These are phyloP conservation scores for Drosophila paulistorum DNA, from an alignment of 1,140 invertebrate species.

Conservation along the genomic window DNA sequence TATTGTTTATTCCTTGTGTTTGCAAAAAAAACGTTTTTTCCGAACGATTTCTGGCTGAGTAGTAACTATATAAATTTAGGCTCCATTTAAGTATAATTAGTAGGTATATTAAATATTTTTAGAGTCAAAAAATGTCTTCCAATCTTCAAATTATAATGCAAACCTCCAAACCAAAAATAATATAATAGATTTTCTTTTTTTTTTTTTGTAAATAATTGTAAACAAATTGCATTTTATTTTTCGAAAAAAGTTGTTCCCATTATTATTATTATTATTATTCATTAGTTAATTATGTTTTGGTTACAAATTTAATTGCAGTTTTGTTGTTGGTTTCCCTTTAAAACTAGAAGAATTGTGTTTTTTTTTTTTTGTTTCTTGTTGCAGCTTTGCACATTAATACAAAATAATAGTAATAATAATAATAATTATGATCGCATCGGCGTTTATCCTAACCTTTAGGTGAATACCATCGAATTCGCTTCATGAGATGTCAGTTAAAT, in stretches of 20 bases:
- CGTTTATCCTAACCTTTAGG: not conserved
- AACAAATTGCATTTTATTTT: conserved; percentile 48
- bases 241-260: conserved; percentile 39
- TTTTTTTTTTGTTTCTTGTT: not conserved
- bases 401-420: conserved; percentile 32
- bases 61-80: too few species aligned
- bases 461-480: not conserved
- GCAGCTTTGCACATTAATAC: conserved; percentile 48
- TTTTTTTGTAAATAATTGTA: not conserved
- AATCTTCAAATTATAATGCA: too few species aligned
- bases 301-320: conserved; percentile 34
- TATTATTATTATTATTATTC: conserved; percentile 12
- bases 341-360: conserved; percentile 37
- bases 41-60: too few species aligned
- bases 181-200: too few species aligned
- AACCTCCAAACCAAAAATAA: too few species aligned
- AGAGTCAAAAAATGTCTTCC: too few species aligned
- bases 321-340: conserved; percentile 35
- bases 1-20: too few species aligned
- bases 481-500: conserved; percentile 37
- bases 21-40: too few species aligned
- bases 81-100: too few species aligned
- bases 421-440: conserved; percentile 29
- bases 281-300: conserved; percentile 53
- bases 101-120: too few species aligned